Conservation (phyloP, 1,140 invertebrate species). For the Hyposmocoma kahamanoa region DNA sequence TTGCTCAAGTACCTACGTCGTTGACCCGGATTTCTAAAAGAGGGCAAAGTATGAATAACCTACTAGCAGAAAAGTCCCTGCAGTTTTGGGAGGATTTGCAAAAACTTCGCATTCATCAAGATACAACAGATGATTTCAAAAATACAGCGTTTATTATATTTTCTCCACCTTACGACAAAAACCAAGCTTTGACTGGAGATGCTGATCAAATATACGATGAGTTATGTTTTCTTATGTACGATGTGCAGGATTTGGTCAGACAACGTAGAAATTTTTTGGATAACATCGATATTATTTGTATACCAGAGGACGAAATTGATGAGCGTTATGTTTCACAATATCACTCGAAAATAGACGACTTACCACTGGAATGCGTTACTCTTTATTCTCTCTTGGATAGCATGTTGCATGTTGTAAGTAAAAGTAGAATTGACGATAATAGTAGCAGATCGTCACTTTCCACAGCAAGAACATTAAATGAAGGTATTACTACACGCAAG, state of each 20-base stretch:
- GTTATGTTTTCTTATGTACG: constrained; percentile 68
- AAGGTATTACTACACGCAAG: constrained; percentile 17
- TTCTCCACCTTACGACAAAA: constrained; percentile 48
- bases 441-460: constrained; percentile 31
- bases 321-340: constrained; percentile 35
- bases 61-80: constrained; percentile 37
- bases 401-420: constrained; percentile 54
- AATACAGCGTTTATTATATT: constrained; percentile 65
- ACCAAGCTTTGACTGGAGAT: constrained; percentile 34
- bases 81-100: constrained; percentile 59
- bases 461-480: constrained; percentile 24
- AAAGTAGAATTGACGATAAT: constrained; percentile 18
- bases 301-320: constrained; percentile 24
- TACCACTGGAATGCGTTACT: constrained; percentile 65
- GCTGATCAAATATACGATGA: constrained; percentile 69
- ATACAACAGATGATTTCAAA: constrained; percentile 40
- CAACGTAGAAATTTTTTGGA: constrained; percentile 67
- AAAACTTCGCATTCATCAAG: constrained; percentile 36
- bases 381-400: constrained; percentile 62
- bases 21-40: constrained; percentile 30
- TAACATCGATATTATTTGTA: constrained; percentile 61
- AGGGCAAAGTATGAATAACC: constrained; percentile 47
- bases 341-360: constrained; percentile 30
- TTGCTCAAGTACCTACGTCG: constrained; percentile 21
- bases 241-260: constrained; percentile 69